Conservation (phyloP, 2,113 vertebrate species). For the Sylvietta virens region DNA sequence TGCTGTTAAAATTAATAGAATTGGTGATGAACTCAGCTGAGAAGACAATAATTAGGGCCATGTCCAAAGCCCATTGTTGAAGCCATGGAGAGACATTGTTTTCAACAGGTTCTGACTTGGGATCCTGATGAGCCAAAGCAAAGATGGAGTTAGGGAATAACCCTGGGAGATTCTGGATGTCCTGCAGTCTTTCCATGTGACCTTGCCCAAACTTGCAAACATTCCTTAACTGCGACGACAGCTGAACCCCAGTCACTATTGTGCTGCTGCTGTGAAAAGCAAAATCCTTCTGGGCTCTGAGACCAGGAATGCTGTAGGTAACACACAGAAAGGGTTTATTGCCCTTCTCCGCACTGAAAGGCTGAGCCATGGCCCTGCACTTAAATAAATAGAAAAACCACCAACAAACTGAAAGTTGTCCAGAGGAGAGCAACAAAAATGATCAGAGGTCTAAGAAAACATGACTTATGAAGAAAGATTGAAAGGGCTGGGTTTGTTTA, state of each 20-base stretch:
- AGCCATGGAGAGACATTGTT: neutral
- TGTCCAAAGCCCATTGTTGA: neutral
- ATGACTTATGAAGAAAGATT: slow-evolving; percentile 2
- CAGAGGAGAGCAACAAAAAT: slow-evolving; percentile 7
- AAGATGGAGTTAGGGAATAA: neutral
- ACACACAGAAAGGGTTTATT: neutral
- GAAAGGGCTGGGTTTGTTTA: slow-evolving; percentile 50
- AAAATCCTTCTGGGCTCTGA: neutral
- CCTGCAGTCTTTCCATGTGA: neutral
- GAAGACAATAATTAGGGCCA: neutral
- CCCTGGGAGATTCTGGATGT: neutral
- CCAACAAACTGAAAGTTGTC: slow-evolving; percentile 7
- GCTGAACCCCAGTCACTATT: neutral
- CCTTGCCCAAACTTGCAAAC: neutral
- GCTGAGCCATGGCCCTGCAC: neutral
- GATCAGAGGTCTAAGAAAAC: slow-evolving; percentile 19
- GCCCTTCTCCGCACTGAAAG: neutral
- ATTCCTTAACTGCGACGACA: neutral
- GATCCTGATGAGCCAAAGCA: neutral
- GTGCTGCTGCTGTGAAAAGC: neutral
- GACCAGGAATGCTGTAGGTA: neutral
- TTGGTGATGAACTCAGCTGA: neutral
- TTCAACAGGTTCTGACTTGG: neutral
- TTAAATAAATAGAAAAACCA: neutral
- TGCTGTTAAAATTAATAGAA: slow-evolving; percentile 8